A percentile compares a stretch with the other conserved stretches of the same genome.
Evolutionary conservation across 2,888 invertebrate genomes (phyloP).

Genomic region (Cerastis leucographa): DNA sequence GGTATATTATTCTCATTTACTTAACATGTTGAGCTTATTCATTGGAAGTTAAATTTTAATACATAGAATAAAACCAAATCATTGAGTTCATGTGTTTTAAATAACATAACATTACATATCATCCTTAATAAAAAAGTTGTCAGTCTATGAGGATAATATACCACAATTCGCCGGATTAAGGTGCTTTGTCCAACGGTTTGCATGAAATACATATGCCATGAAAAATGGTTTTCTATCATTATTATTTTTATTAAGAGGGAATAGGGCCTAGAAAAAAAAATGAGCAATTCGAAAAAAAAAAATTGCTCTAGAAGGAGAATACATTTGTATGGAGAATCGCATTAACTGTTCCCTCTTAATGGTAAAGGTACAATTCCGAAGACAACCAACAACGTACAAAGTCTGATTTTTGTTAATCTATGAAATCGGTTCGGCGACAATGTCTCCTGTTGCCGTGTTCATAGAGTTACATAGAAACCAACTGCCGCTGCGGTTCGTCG

Average conservation of each 20-base stretch:
- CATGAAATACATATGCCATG: slow-evolving; percentile 7
- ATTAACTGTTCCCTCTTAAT: neutral
- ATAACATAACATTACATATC: neutral
- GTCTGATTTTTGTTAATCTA: neutral
- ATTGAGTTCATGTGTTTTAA: neutral
- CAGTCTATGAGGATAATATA: slow-evolving; percentile 53
- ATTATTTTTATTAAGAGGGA: neutral
- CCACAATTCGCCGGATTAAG: slow-evolving; percentile 37
- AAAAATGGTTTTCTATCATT: slow-evolving; percentile 6
- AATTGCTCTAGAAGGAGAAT: too few species aligned
- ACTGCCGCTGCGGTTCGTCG: neutral
- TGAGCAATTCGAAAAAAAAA: too few species aligned
- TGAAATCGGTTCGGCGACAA: neutral
- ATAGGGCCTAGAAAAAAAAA: too few species aligned
- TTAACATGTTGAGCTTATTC: neutral
- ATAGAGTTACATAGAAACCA: neutral
- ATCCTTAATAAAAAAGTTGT: neutral
- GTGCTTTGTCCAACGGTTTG: slow-evolving; percentile 47
- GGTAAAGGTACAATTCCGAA: slow-evolving; percentile 13
- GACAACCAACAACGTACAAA: neutral
- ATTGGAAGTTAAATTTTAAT: neutral
- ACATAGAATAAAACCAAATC: neutral
- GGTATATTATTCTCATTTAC: slow-evolving; percentile 66
- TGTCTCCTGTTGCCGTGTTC: neutral
- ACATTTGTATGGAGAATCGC: too few species aligned